A percentile compares a stretch with the other conserved stretches of the same genome.
Conservation (phyloP, 2,113 vertebrate genomes). For the Falco punctatus region DNA sequence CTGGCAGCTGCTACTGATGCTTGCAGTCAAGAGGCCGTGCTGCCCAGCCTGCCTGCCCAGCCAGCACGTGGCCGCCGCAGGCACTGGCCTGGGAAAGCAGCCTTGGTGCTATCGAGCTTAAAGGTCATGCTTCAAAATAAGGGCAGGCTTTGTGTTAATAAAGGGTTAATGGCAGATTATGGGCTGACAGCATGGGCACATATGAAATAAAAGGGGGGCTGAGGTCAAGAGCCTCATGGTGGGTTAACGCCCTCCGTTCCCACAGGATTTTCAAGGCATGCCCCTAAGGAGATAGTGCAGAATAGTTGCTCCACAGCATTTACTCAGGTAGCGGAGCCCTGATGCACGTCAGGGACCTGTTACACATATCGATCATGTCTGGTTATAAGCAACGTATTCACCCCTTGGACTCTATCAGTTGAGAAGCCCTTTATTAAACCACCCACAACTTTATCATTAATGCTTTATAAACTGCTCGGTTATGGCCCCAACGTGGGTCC, state of each 20-base stretch:
- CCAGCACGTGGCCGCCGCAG: not conserved
- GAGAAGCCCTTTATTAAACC: not conserved
- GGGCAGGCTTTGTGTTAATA: not conserved
- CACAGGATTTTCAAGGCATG: not conserved
- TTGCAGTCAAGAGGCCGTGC: not conserved
- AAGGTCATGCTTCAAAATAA: not conserved
- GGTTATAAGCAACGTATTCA: not conserved
- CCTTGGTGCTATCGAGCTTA: not conserved
- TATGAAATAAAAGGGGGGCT: not conserved
- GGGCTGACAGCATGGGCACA: not conserved
- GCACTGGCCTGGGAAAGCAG: not conserved
- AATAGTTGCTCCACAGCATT: not conserved
- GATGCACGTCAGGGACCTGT: not conserved
- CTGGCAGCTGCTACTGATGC: fast-evolving
- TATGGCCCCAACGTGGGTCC: not conserved
- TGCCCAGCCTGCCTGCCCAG: not conserved
- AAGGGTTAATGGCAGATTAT: not conserved
- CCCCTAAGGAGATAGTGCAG: not conserved
- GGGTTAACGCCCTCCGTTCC: not conserved
- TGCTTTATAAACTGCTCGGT: not conserved
- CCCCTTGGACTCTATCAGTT: not conserved
- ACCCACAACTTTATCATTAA: not conserved
- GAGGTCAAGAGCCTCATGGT: not conserved
- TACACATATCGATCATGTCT: not conserved
- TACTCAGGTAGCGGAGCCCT: not conserved